Evolutionary conservation across 2,797 vertebrate species (phyloP), one percentile per base, ranked within the genome.

Genomic region (Nasua narica): DNA sequence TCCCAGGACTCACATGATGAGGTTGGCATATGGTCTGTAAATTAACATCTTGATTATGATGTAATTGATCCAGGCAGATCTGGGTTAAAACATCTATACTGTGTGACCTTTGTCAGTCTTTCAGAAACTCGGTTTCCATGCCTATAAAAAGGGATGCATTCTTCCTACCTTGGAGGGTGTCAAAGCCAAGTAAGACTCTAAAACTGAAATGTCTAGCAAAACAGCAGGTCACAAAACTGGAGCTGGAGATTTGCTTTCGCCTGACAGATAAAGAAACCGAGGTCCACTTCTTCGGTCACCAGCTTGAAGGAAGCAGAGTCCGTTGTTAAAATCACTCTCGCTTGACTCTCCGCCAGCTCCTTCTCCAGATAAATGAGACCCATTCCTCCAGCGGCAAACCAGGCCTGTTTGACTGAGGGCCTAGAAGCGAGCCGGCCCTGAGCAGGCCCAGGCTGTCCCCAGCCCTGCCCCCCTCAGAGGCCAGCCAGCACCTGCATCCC

Each of bases 381-480:
- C 29, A 72, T 43, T 21, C 48, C 7, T 87, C 46, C 14, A 18
- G 15, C 12, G 82, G 40, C 48, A 76, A 76, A 72, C 4, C 10
- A 4, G 19, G 2, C 60, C 54, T 48, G 18, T 8, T 11, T 54
- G 40, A 15, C 29, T 50, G 18, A 27, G 52, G 14, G 25, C 48
- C n/a, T n/a, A 0, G 0, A 9, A 58, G 21, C 19, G 13, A 72
- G 15, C 16, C 3, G 18, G 3, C 25, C 10, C 2, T 13, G 3
- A 25, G 15, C 18, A 25, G 18, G 32, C 7, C 4, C 13, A 1
- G 27, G 18, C 23, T 11, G 1, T 29, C 8, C 13, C n/a, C 27
- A 32, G 32, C 5, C 14, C 40, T 0, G 21, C 12, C 5, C 0
- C 15, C 11, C 32, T 0, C 32, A 1, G 0, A 3, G 21, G 16